Conservation (phyloP, 2,113 vertebrate species). For the Alethe diademata region DNA sequence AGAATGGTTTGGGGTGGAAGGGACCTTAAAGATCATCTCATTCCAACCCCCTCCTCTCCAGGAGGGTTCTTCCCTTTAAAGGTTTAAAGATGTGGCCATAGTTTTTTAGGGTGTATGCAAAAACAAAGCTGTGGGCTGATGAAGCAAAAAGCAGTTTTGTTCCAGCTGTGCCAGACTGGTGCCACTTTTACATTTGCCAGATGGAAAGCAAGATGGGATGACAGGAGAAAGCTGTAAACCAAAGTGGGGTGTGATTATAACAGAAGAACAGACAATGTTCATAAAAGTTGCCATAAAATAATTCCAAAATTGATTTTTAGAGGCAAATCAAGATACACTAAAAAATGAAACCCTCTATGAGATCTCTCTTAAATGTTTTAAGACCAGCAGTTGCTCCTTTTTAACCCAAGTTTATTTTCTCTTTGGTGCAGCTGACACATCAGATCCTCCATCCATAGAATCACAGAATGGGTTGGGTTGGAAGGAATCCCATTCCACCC, state of each 20-base stretch:
- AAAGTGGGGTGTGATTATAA: not conserved
- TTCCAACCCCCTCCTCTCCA: not conserved
- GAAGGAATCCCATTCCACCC: not conserved
- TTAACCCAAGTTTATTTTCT: not conserved
- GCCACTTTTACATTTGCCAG: slow-evolving; percentile 1
- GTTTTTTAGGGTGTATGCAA: not conserved
- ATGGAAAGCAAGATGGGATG: slow-evolving; percentile 34
- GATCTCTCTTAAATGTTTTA: not conserved
- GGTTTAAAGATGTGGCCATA: not conserved
- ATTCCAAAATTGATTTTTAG: slow-evolving; percentile 18
- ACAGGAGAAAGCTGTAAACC: not conserved
- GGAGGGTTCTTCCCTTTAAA: not conserved
- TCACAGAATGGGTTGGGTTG: not conserved
- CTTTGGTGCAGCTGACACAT: not conserved
- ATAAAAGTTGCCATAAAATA: not conserved
- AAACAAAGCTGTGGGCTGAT: not conserved
- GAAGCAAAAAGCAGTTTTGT: not conserved
- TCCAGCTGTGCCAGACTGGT: slow-evolving; percentile 36
- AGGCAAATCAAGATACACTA: slow-evolving; percentile 9
- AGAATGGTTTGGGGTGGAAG: not conserved
- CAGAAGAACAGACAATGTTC: not conserved
- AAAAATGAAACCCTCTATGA: not conserved
- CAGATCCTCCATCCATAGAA: fast-evolving
- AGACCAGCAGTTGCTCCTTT: not conserved
- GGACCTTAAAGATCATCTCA: not conserved